Conservation (phyloP, 1,140 invertebrate genomes). For the Hermetia illucens region DNA sequence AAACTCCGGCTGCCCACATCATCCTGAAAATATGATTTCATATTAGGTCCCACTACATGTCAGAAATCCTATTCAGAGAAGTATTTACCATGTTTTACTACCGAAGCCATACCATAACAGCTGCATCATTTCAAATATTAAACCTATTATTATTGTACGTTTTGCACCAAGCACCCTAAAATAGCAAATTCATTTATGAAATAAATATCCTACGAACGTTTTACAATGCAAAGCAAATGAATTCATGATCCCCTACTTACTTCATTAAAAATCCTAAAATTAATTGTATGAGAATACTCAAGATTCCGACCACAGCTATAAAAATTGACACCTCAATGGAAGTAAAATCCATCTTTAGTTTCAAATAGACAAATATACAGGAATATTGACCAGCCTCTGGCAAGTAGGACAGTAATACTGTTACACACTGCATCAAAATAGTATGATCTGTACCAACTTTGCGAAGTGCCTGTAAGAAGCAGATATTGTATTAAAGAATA, state of each 20-base stretch:
- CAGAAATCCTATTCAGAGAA: no score
- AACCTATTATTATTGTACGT: constrained; percentile 92
- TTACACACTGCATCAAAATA: constrained; percentile 90
- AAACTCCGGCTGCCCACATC: constrained; percentile 96
- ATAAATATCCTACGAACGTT: no score
- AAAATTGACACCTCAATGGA: constrained; percentile 91
- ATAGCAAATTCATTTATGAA: constrained; percentile 2
- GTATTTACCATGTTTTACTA: constrained; percentile 35
- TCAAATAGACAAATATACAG: constrained; percentile 99
- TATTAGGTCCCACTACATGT: no score
- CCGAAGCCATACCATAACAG: constrained; percentile 92
- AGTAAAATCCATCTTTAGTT: constrained; percentile 94
- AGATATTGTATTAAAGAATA: constrained; percentile 13
- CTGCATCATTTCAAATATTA: constrained; percentile 93
- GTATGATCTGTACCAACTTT: constrained; percentile 94
- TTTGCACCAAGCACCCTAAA: constrained; percentile 65
- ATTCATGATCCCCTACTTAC: constrained; percentile 9
- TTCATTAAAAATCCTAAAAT: constrained; percentile 78
- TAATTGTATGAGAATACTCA: constrained; percentile 91
- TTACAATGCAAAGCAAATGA: not conserved
- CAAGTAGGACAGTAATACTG: constrained; percentile 94
- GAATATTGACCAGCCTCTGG: constrained; percentile 99
- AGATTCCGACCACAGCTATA: constrained; percentile 91
- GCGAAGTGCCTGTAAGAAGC: constrained; percentile 48
- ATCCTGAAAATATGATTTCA: constrained; percentile 79